Evolutionary conservation across 2,113 vertebrate species (phyloP).

Genomic region (human (Homo sapiens)): GRCh38 chr13:48926501-48927000

Average conservation of each 20-base stretch:
- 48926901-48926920: neutral
- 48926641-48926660: conserved; percentile 6
- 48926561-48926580: neutral
- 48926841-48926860: neutral
- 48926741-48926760: neutral
- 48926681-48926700: neutral
- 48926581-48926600: neutral
- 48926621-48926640: neutral
- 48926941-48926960: neutral
- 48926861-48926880: neutral
- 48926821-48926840: neutral
- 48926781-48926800: neutral
- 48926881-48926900: neutral
- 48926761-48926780: neutral
- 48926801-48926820: neutral
- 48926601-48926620: conserved; percentile 5
- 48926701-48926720: neutral
- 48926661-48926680: neutral
- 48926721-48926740: neutral
- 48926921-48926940: neutral
- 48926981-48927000: neutral
- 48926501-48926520: neutral
- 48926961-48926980: neutral
- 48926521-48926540: neutral
- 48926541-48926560: neutral